A percentile compares a stretch with the other conserved stretches of the same genome.
These are phyloP conservation scores for Chouioia cunea DNA, from an alignment of 2,888 invertebrate genomes.

Conservation along the genomic window DNA sequence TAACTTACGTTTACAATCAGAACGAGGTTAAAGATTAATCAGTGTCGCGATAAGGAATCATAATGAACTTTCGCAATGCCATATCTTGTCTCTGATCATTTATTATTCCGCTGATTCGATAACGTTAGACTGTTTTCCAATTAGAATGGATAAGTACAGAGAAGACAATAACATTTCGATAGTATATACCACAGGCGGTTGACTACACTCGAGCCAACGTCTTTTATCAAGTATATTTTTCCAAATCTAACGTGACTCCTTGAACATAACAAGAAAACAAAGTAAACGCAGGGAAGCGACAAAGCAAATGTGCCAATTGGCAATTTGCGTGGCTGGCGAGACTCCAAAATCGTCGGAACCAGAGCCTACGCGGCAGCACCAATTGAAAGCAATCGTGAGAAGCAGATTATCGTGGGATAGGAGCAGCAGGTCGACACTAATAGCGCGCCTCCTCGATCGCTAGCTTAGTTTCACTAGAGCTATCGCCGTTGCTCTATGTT, in stretches of 20 bases:
- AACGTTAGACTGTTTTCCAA: neutral
- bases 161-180: too few species aligned
- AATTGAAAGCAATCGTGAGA: slow-evolving; percentile 57
- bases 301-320: slow-evolving; percentile 48
- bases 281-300: slow-evolving; percentile 28
- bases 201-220: too few species aligned
- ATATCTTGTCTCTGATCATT: slow-evolving; percentile 17
- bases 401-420: slow-evolving; percentile 59
- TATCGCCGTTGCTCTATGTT: slow-evolving; percentile 9
- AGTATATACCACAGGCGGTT: too few species aligned
- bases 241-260: too few species aligned
- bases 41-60: slow-evolving; percentile 32
- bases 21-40: slow-evolving; percentile 39
- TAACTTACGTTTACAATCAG: slow-evolving; percentile 10
- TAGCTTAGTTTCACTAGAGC: slow-evolving; percentile 3
- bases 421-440: slow-evolving; percentile 38
- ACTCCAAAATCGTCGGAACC: slow-evolving; percentile 41
- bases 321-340: slow-evolving; percentile 43
- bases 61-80: slow-evolving; percentile 37
- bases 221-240: too few species aligned
- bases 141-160: neutral
- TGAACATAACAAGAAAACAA: too few species aligned
- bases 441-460: slow-evolving; percentile 10
- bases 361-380: slow-evolving; percentile 49
- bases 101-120: slow-evolving; percentile 33